Percentiles rank a stretch among this genome's conserved stretches.
Evolutionary conservation across 1,140 invertebrate genomes (phyloP).

Genomic region (Rhysida immarginata): DNA sequence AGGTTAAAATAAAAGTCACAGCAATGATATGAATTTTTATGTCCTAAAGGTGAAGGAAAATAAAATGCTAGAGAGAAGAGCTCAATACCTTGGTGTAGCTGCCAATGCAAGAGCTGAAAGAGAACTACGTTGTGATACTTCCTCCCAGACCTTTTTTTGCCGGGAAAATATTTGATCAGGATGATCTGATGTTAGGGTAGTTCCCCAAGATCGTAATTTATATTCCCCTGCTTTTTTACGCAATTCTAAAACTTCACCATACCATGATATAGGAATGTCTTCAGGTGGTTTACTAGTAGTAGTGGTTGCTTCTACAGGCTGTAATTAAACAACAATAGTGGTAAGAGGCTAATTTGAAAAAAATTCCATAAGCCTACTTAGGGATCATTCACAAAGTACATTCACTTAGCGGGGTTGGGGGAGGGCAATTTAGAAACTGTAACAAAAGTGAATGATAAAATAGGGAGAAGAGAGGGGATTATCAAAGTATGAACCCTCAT

Average conservation of each 20-base stretch:
- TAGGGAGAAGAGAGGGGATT: no score
- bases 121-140: conserved; percentile 68
- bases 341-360: background rate
- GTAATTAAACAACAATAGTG: no score
- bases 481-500: no score
- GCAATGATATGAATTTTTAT: background rate
- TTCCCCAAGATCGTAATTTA: conserved; percentile 64
- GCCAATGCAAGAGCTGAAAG: conserved; percentile 73
- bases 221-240: conserved; percentile 81
- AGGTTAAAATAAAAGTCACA: conserved; percentile 3
- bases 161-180: conserved; percentile 51
- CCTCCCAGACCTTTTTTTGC: conserved; percentile 71
- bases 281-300: background rate
- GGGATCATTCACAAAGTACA: no score
- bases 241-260: conserved; percentile 67
- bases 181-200: conserved; percentile 63
- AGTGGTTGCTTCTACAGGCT: background rate
- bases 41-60: background rate
- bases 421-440: no score
- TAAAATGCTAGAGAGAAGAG: no score
- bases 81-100: conserved; percentile 57
- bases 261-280: conserved; percentile 44
- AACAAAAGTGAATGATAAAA: no score
- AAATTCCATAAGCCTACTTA: background rate
- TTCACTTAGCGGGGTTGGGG: no score